These are phyloP conservation scores for Gallinago undulata DNA, from an alignment of 2,113 vertebrate genomes.

Conservation along the genomic window DNA sequence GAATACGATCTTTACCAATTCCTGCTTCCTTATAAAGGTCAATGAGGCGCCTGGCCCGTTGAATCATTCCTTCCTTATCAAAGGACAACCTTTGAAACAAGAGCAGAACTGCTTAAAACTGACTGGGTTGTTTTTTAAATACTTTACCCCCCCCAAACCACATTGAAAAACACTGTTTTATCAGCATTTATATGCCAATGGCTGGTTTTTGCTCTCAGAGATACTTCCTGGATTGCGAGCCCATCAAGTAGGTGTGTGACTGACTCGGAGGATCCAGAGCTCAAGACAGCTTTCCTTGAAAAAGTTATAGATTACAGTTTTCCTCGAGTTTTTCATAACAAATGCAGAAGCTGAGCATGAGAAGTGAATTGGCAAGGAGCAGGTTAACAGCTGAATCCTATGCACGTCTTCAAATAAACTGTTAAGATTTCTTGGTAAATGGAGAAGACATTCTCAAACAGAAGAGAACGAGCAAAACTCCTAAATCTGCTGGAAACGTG, in stretches of 20 bases:
- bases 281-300: background rate
- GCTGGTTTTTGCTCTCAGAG: background rate
- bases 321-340: background rate
- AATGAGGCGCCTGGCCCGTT: slow-evolving; percentile 85
- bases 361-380: background rate
- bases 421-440: background rate
- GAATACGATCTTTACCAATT: slow-evolving; percentile 86
- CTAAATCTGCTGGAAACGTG: background rate
- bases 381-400: background rate
- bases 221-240: background rate
- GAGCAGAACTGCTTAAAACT: background rate
- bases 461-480: background rate
- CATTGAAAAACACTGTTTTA: background rate
- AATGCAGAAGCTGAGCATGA: background rate
- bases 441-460: background rate
- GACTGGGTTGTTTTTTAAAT: background rate
- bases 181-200: background rate
- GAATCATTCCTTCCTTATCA: slow-evolving; percentile 91
- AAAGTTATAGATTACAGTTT: background rate
- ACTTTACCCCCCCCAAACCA: background rate
- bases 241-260: rapidly evolving
- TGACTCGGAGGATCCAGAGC: background rate
- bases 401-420: background rate
- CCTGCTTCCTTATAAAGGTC: slow-evolving; percentile 90
- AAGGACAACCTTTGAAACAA: slow-evolving; percentile 86